Evolutionary conservation across 2,888 invertebrate species (phyloP), one percentile per base, ranked within the genome.

Genomic region (Digitonthophagus gazella): DNA sequence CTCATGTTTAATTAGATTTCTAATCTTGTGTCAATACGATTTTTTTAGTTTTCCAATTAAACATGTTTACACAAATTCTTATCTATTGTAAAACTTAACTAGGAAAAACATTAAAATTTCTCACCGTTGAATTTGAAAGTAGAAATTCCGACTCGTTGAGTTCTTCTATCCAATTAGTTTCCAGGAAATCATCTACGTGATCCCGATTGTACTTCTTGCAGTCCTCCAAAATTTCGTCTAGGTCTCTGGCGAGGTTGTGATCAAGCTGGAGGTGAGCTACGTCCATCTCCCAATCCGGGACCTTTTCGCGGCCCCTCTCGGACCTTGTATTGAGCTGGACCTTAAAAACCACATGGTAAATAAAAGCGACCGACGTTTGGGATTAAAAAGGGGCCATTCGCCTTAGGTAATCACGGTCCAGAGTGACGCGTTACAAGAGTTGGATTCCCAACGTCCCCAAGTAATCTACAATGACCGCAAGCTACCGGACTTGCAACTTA

Each of bases 381-480:
- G 63, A 63, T 28, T 57, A 63, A 69, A 70, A 56, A 64, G 19
- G 69, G 14, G 64, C 44, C 57, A 15, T 3, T 16, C 11, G 11
- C 16, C 58, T 16, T 16, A 58, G 20, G 2, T 14, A 19, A 16
- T 20, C 20, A 66, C 69, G 67, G 71, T 68, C 72, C 70, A 72
- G 75, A 76, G 66, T 74, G 75, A 75, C 75, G 72, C 67, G 68
- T 69, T 71, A 72, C 75, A 74, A 74, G 74, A 72, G 70, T 75
- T 58, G 6, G 76, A 78, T 74, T 80, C 79, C 81, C 81, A 71
- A 78, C 80, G 74, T 81, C 81, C 81, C 82, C 72, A 70, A 72
- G 78, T 80, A 82, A 81, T 82, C 78, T 79, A 68, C 71, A 72
- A 71, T 75, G 74, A 75, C 80, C 76, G 67, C 69, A 56, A 68